A percentile compares a stretch with the other conserved stretches of the same genome.
phyloP scores from a whole-genome alignment of 2,797 vertebrate species.

The Pterois miles region DNA sequence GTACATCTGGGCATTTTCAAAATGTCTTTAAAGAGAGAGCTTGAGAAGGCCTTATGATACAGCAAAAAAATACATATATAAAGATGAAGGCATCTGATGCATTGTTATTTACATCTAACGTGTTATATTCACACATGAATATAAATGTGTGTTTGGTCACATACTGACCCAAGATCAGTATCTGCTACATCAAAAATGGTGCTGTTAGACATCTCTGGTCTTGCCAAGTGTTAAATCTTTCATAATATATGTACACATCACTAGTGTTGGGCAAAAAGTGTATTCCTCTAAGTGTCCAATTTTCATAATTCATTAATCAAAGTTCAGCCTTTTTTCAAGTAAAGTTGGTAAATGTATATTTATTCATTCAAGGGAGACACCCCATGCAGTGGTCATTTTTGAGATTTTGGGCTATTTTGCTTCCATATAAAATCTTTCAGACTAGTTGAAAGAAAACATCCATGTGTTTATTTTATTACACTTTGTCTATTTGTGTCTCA shows the following conservation, averaged over 20 bases:
- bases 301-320: not conserved
- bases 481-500: too few relatives aligned
- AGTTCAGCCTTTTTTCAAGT: not conserved
- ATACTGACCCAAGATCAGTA: not conserved
- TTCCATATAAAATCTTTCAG: too few relatives aligned
- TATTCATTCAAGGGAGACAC: not conserved
- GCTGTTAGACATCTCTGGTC: not conserved
- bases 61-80: constrained; percentile 48
- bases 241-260: not conserved
- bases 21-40: constrained; percentile 20
- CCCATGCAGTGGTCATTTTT: too few relatives aligned
- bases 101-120: constrained; percentile 27
- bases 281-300: not conserved
- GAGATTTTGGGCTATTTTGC: too few relatives aligned
- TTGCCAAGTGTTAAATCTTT: not conserved
- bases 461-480: too few relatives aligned
- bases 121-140: constrained; percentile 13
- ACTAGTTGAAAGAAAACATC: too few relatives aligned
- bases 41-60: constrained; percentile 31
- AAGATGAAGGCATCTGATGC: constrained; percentile 51
- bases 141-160: not conserved
- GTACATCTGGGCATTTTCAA: constrained; percentile 20
- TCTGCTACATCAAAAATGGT: constrained; percentile 4
- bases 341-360: not conserved
- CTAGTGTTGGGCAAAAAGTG: not conserved